Base-by-base conservation (phyloP, 2,797 vertebrate species). In the Lacerta bilineata region DNA sequence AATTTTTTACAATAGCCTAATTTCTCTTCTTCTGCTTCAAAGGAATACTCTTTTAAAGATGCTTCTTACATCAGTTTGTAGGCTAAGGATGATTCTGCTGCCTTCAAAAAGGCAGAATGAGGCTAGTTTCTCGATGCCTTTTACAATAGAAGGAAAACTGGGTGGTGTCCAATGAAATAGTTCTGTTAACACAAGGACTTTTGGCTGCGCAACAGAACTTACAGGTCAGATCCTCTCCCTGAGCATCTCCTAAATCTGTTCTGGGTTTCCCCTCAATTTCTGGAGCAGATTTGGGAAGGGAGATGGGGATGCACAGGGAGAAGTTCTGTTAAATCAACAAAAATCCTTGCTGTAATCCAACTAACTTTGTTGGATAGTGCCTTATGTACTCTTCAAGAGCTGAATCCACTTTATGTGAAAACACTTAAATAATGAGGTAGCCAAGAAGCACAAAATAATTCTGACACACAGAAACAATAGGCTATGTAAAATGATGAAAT, bases 381-480 rank as follows among this genome's bases (percentile, higher is more conserved):
- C 8, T 9, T 29, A 9, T 69, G 66, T 29, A 69, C 27, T 10
- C 33, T 71, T 72, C 8, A 84, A 27, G 18, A 68, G 10, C 61
- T 50, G 41, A 23, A 69, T 7, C 18, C 50, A 43, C 7, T 27
- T 80, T 74, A 64, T 3, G 39, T 36, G 4, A 46, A 64, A 33
- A 11, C 33, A 64, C 17, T 80, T 80, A 83, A 41, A 76, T 20
- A 20, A 76, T 17, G 23, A 72, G 75, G 82, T 88, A 89, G 41
- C 25, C 27, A 43, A 43, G 18, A 86, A 64, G 1, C 8, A 77
- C 17, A 61, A 66, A 61, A 82, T 15, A 88, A 59, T n/a, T 74
- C n/a, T 88, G 74, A 76, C 88, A 88, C 15, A 8, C 36, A 80
- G 33, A 66, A 10, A 50, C 74, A 23, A 61, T 13, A 71, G 9